Evolutionary conservation across 2,888 invertebrate species (phyloP).

Genomic region (Dascillus cervinus): DNA sequence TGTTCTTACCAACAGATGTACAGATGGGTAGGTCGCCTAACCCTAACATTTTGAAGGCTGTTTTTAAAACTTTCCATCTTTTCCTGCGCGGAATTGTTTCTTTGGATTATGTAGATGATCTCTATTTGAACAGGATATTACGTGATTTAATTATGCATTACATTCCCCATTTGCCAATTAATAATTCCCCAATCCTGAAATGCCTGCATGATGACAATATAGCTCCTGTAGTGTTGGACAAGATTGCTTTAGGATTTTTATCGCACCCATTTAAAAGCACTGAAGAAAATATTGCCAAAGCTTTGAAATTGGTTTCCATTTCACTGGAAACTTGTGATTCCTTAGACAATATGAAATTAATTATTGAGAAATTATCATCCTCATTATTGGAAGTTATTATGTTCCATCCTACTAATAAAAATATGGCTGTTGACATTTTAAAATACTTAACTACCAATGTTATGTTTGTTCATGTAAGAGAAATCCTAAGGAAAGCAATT

Average conservation of each 20-base stretch:
- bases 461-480: slow-evolving; percentile 24
- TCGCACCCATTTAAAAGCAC: slow-evolving; percentile 30
- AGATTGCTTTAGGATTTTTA: slow-evolving; percentile 30
- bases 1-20: slow-evolving; percentile 46
- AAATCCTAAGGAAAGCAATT: slow-evolving; percentile 29
- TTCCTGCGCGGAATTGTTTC: slow-evolving; percentile 46
- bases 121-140: slow-evolving; percentile 43
- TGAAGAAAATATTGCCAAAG: slow-evolving; percentile 31
- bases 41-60: slow-evolving; percentile 38
- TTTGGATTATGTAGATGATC: slow-evolving; percentile 42
- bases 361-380: slow-evolving; percentile 26
- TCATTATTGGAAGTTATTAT: slow-evolving; percentile 34
- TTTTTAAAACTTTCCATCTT: slow-evolving; percentile 47
- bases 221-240: slow-evolving; percentile 30
- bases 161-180: slow-evolving; percentile 30
- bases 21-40: slow-evolving; percentile 43
- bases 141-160: slow-evolving; percentile 43
- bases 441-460: slow-evolving; percentile 25
- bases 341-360: slow-evolving; percentile 9
- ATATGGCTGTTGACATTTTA: slow-evolving; percentile 27
- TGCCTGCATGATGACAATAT: slow-evolving; percentile 26
- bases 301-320: slow-evolving; percentile 30
- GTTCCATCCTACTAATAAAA: slow-evolving; percentile 30
- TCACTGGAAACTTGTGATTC: slow-evolving; percentile 26
- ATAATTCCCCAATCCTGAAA: slow-evolving; percentile 30